Evolutionary conservation across 2,797 vertebrate genomes (phyloP).

Genomic region (Taenioides sp.): DNA sequence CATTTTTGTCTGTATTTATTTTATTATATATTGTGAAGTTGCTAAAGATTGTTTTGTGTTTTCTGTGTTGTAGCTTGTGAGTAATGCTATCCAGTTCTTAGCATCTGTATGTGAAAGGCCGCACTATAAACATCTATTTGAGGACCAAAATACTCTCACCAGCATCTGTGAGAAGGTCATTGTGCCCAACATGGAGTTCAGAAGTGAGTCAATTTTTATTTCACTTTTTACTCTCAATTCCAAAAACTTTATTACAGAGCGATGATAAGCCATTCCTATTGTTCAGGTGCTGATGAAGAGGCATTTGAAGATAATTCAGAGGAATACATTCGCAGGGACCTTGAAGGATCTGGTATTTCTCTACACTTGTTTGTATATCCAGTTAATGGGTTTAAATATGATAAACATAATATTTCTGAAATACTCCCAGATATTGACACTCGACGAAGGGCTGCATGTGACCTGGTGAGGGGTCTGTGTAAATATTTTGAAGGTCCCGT

Average conservation of each 20-base stretch:
- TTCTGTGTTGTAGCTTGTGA: conserved; percentile 85
- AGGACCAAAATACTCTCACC: conserved; percentile 95
- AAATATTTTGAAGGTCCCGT: conserved; percentile 98
- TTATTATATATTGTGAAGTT: background rate
- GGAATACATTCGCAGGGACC: conserved; percentile 96
- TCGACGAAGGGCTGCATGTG: conserved; percentile 93
- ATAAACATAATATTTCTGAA: background rate
- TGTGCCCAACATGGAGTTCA: conserved; percentile 99
- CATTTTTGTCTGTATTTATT: background rate
- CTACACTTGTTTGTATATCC: background rate
- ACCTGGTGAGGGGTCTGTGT: conserved; percentile 94
- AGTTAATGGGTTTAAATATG: background rate
- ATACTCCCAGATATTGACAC: conserved; percentile 90
- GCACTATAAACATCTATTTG: conserved; percentile 97
- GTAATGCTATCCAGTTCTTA: conserved; percentile 99
- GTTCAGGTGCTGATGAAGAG: conserved; percentile 94
- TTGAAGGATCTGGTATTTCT: conserved; percentile 93
- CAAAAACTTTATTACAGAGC: background rate
- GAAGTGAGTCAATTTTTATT: conserved; percentile 82
- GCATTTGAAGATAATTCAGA: conserved; percentile 99
- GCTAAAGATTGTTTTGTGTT: conserved; percentile 19
- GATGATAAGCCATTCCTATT: conserved; percentile 33
- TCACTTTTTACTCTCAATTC: background rate
- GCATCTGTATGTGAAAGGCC: conserved; percentile 97
- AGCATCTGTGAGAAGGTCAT: conserved; percentile 99